Evolutionary conservation across 2,113 vertebrate species (phyloP).

Genomic region (Grammatotria lemairii): DNA sequence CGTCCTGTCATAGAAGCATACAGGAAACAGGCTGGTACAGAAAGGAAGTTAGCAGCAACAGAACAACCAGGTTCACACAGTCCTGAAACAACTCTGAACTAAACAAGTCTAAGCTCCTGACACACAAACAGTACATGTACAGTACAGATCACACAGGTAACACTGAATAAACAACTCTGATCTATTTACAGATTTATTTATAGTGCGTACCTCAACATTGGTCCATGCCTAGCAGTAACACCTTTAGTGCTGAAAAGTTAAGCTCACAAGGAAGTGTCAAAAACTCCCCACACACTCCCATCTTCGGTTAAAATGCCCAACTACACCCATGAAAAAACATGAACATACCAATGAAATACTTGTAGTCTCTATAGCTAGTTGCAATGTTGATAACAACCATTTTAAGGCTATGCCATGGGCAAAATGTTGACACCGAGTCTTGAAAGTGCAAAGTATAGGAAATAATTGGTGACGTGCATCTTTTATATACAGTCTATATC

Average conservation of each 20-base stretch:
- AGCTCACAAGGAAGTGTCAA: background rate
- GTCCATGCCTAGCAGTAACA: background rate
- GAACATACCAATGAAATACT: background rate
- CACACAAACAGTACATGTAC: background rate
- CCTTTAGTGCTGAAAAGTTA: background rate
- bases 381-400: background rate
- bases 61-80: conserved; percentile 10
- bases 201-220: background rate
- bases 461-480: background rate
- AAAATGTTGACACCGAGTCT: background rate
- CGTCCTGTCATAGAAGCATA: conserved; percentile 45
- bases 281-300: background rate
- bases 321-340: background rate
- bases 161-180: background rate
- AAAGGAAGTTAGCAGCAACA: conserved; percentile 47
- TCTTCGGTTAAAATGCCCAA: background rate
- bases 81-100: background rate
- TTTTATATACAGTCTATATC: background rate
- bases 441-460: background rate
- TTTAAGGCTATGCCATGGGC: background rate
- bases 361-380: background rate
- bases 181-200: background rate
- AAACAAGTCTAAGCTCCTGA: background rate
- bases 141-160: background rate
- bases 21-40: conserved; percentile 60